Evolutionary conservation across 2,113 vertebrate genomes (phyloP), one percentile per base, ranked within the genome.

Genomic region (Percina caprodes): DNA sequence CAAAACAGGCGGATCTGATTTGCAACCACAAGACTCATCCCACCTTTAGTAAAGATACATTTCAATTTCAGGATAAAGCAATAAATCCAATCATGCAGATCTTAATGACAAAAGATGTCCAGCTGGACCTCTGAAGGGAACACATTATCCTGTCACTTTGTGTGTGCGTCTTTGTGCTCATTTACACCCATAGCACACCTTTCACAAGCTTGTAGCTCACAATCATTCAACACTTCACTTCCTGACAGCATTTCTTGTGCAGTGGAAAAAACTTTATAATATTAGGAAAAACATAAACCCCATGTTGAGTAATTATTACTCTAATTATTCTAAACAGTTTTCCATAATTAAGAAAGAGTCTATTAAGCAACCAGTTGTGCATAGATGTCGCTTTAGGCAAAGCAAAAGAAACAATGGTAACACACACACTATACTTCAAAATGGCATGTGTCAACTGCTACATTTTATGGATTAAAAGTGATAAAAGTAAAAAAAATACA

Each of bases 61-160:
- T 75, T 88, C 35, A 49, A 86, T 88, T 75, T 88, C 35, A 49
- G 85, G 90, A 94, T 92, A 91, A 94, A 89, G 89, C 85, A 70
- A 87, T 62, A 55, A 74, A 77, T 83, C 33, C 82, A 84, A 88
- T 88, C 49, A 66, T 79, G 84, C 69, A 66, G 46, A 94, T 95
- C 92, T 94, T 86, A 88, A 95, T 90, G 68, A 94, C 87, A 94
- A 95, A 92, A 86, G 90, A 72, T 45, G 65, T 35, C 80, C 89
- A 90, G 87, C 85, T 89, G 90, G 90, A 84, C 73, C 60, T 86
- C 85, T 90, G 88, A 88, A 73, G 80, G 52, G 80, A 79, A 60
- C 77, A 76, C 60, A 93, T 93, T 92, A 86, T 85, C 67, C 81
- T 92, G 73, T 16, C 23, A 33, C 26, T 48, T 60, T 77, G 19